Evolutionary conservation across 2,113 vertebrate genomes (phyloP).

Genomic region (Cheirogaleus medius): DNA sequence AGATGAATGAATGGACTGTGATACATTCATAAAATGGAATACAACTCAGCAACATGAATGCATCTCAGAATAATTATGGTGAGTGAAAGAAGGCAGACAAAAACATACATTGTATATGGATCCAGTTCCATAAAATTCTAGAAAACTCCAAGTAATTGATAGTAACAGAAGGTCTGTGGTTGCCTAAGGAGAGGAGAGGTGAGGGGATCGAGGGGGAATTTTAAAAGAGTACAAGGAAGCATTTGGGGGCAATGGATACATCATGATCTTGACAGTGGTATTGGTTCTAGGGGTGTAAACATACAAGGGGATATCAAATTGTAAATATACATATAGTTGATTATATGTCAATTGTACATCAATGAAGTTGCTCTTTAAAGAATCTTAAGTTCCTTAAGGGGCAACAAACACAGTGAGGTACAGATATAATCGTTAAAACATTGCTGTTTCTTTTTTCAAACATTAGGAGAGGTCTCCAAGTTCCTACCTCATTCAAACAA

Average conservation of each 20-base stretch:
- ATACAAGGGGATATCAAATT: neutral
- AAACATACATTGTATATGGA: too few relatives aligned
- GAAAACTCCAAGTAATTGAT: too few relatives aligned
- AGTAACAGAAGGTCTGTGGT: neutral
- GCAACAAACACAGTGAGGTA: neutral
- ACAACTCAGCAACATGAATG: too few relatives aligned
- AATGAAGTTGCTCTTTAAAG: too few relatives aligned
- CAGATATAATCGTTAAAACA: neutral
- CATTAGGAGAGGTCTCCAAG: neutral
- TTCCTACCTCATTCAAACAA: neutral
- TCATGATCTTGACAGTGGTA: neutral
- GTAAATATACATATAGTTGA: neutral
- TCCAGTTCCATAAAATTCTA: too few relatives aligned
- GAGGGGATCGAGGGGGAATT: too few relatives aligned
- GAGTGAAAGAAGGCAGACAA: too few relatives aligned
- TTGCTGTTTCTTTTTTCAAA: neutral
- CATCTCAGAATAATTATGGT: too few relatives aligned
- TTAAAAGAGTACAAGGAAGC: neutral
- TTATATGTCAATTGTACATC: neutral
- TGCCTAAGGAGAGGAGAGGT: neutral
- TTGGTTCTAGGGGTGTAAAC: neutral
- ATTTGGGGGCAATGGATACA: neutral
- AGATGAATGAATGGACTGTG: too few relatives aligned
- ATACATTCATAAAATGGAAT: too few relatives aligned
- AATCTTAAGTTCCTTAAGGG: neutral